Base-by-base conservation (phyloP, 2,797 vertebrate species). In the Cygnus olor region DNA sequence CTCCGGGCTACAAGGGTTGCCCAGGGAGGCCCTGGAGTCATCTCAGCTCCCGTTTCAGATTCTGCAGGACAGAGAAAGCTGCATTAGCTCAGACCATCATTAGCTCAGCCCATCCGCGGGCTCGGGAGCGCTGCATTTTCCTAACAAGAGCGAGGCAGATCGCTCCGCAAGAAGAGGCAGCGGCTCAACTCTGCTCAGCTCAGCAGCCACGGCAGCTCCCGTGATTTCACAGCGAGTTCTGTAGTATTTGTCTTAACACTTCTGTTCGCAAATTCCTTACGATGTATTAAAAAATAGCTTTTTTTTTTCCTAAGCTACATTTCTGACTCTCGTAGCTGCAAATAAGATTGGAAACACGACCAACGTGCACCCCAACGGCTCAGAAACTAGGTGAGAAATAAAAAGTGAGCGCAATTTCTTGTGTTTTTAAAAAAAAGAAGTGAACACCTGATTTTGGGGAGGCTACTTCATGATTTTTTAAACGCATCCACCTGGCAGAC, bases 381-480 rank as follows among this genome's bases (percentile, higher is more conserved):
- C 71, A 78, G 69, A 69, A 89, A 47, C 7, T 0, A 85, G 61
- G 28, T 19, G 25, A 78, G 45, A 74, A 47, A 80, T 15, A 49
- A 64, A 66, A 85, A 45, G 47, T 32, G 28, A 69, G 32, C 22
- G 9, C 77, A 16, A 16, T 28, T 28, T 42, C 64, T 6, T 9
- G n/a, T 51, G 34, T 44, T 44, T 44, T 44, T 44, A 30, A 51
- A n/a, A 38, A 68, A 44, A 24, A 7, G 80, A 53, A 16, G 27
- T 27, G 16, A 53, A 20, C 71, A 40, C 60, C 73, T 85, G 60
- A 20, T 80, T 91, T 68, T 42, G 32, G 40, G 64, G 44, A 82
- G 42, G 51, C 27, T 28, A 30, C 80, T 65, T 90, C 80, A 88
- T 80, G 61, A 63, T 74, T 93, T 96, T 94, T 85, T 71, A 71